phyloP scores from a whole-genome alignment of 2,113 vertebrate species.

The Vimba vimba region DNA sequence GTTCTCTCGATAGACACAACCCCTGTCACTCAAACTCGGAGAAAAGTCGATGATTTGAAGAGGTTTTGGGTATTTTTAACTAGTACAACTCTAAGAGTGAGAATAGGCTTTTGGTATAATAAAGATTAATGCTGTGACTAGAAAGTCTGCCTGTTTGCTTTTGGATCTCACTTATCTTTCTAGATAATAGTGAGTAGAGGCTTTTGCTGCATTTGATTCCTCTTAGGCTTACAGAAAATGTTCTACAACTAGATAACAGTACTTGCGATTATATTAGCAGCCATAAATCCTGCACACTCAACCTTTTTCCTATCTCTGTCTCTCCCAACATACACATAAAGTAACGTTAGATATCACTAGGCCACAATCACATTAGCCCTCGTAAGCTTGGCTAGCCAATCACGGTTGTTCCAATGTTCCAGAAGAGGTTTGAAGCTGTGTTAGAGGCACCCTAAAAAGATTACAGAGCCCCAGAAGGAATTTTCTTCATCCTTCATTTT shows the following conservation, averaged over 20 bases:
- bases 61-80: conserved; percentile 19
- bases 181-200: conserved; percentile 17
- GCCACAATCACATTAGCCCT: conserved; percentile 46
- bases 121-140: background rate
- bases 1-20: conserved; percentile 14
- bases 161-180: conserved; percentile 12
- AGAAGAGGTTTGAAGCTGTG: conserved; percentile 35
- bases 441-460: conserved; percentile 44
- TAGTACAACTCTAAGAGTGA: background rate
- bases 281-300: conserved; percentile 10
- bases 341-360: conserved; percentile 34
- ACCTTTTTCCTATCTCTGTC: conserved; percentile 34
- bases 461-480: conserved; percentile 49
- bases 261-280: conserved; percentile 42
- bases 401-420: conserved; percentile 28
- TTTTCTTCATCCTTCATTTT: conserved; percentile 44
- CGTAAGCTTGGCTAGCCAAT: conserved; percentile 41
- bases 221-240: conserved; percentile 40
- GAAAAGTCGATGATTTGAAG: background rate
- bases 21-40: conserved; percentile 47
- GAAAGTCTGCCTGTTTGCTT: conserved; percentile 13
- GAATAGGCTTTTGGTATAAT: conserved; percentile 33
- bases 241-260: conserved; percentile 41
- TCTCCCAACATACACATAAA: conserved; percentile 31
- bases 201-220: conserved; percentile 26